Percentiles rank a stretch among this genome's conserved stretches.
phyloP scores from a whole-genome alignment of 35 echinoderm and acorn worm species.

The Holothuria glaberrima region DNA sequence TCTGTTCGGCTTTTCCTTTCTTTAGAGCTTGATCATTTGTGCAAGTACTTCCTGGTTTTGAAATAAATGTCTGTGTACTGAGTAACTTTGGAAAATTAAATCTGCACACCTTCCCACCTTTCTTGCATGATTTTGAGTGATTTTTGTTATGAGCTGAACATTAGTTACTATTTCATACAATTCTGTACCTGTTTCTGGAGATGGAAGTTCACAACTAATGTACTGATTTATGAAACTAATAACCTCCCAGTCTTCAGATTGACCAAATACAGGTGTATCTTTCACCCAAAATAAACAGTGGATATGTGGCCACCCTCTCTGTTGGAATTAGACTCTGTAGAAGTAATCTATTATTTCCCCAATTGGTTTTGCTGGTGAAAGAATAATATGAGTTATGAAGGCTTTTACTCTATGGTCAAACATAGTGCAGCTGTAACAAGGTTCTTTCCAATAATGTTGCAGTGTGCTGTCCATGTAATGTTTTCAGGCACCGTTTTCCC shows the following conservation, averaged over 20 bases:
- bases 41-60: conserved; percentile 1
- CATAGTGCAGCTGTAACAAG: conserved; percentile 69
- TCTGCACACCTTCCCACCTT: conserved; percentile 71
- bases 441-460: conserved; percentile 49
- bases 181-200: conserved; percentile 56
- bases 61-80: conserved; percentile 68
- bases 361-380: conserved; percentile 46
- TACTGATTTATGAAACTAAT: conserved; percentile 70
- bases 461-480: conserved; percentile 66
- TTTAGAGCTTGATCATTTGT: not conserved
- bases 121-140: conserved; percentile 84
- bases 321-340: conserved; percentile 18
- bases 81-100: conserved; percentile 81
- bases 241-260: conserved; percentile 44
- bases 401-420: conserved; percentile 65
- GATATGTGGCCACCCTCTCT: conserved; percentile 59
- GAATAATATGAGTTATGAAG: conserved; percentile 67
- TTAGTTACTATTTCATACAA: conserved; percentile 72
- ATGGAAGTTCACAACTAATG: conserved; percentile 56
- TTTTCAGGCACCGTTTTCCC: conserved; percentile 39
- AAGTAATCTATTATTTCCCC: conserved; percentile 51
- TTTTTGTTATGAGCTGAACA: conserved; percentile 73
- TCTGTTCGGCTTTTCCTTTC: conserved; percentile 29
- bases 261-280: conserved; percentile 51
- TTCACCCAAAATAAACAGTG: conserved; percentile 67